Conservation (phyloP, 2,888 invertebrate genomes). For the Apeira syringaria region DNA sequence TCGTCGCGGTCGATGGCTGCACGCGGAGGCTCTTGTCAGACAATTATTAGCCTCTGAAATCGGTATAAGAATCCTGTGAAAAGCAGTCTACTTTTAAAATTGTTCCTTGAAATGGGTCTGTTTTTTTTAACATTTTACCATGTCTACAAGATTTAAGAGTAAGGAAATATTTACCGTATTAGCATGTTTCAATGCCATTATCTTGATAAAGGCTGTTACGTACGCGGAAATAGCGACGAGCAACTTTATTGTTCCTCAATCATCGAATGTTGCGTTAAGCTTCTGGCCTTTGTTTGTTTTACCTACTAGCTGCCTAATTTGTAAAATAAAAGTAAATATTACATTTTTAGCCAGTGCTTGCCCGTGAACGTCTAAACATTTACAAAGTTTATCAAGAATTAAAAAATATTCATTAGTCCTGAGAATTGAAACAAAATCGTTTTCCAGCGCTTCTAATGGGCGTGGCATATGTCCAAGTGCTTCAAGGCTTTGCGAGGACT, state of each 20-base stretch:
- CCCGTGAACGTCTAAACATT: neutral
- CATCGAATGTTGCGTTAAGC: slow-evolving; percentile 51
- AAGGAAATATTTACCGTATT: slow-evolving; percentile 59
- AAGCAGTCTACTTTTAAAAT: no score
- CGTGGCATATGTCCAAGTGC: slow-evolving; percentile 73
- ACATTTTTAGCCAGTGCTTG: slow-evolving; percentile 7
- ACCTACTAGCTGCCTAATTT: slow-evolving; percentile 9
- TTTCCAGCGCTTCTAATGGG: slow-evolving; percentile 60
- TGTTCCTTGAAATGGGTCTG: no score
- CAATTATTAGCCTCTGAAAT: slow-evolving; percentile 25
- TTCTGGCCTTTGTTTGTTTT: slow-evolving; percentile 58
- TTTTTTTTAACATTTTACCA: neutral
- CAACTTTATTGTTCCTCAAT: slow-evolving; percentile 66
- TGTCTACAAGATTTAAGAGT: slow-evolving; percentile 32
- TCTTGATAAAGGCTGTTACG: slow-evolving; percentile 69
- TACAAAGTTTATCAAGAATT: neutral
- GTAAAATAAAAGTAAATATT: slow-evolving; percentile 9
- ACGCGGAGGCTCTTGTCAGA: slow-evolving; percentile 43
- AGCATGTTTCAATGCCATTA: slow-evolving; percentile 71
- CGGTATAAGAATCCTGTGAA: neutral
- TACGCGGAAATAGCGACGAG: slow-evolving; percentile 67
- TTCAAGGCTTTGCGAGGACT: slow-evolving; percentile 67
- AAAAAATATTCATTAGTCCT: slow-evolving; percentile 1
- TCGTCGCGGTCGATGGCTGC: slow-evolving; percentile 58
- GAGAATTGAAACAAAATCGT: slow-evolving; percentile 36